Base-by-base conservation (phyloP, 2,797 vertebrate species). In the Oryzias sinensis region DNA sequence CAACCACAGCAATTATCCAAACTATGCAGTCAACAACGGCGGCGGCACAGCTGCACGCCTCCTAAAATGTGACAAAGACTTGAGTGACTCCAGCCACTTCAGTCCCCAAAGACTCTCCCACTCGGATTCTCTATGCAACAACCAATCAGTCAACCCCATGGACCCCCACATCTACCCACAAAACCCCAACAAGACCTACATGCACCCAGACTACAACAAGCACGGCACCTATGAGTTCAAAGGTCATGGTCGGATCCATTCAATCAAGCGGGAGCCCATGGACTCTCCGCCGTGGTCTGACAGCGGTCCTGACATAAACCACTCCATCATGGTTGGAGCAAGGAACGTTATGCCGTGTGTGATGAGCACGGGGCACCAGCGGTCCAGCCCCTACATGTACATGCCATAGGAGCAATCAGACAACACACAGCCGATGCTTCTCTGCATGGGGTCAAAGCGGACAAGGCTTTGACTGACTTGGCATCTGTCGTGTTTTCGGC, bases 221-320 rank as follows among this genome's bases (percentile, higher is more conserved):
- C 80, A 90, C 14, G 81, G 64, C 62, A 71, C 68, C 41, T 93
- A 89, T 0, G 90, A 94, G 82, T 93, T 94, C 86, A 95, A 93
- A 89, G 91, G 82, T 45, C 91, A 94, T 0, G 85, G 90, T 41
- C 71, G 93, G 43, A 72, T 93, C 64, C 94, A 95, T 40, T 79
- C 93, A 0, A 94, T 99, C 88, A 99, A 99, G 68, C 88, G 93
- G 8, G 96, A 99, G 81, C 95, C 95, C 24, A 84, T 94, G 84
- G 96, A 97, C 83, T 95, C 94, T 1, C 91, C 93, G 0, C 88
- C 90, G 0, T 90, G 96, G 93, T 70, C 91, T 1, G 79, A 76
- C 62, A 80, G 57, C 1, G 62, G 88, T 15, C 93, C 91, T 29
- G 87, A 91, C 14, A 73, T 88, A 44, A 72, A 65, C 49, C 90